Conservation (phyloP, 2,113 vertebrate genomes). For the Leptobrachium ailaonicum region DNA sequence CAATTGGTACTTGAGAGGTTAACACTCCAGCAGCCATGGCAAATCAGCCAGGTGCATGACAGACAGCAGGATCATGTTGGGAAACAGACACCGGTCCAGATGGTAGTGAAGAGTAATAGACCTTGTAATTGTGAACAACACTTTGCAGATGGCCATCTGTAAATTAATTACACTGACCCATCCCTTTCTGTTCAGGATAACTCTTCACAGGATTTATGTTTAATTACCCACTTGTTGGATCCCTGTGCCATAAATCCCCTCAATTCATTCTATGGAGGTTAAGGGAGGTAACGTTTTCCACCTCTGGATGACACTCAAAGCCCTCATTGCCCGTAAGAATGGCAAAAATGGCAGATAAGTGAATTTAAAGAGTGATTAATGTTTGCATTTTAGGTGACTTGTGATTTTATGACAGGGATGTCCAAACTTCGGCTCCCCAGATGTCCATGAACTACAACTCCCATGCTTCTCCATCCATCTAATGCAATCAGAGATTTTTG, state of each 20-base stretch:
- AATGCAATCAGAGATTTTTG: too few species aligned
- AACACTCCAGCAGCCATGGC: neutral
- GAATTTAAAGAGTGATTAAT: neutral
- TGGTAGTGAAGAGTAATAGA: slow-evolving; percentile 42
- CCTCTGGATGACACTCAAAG: neutral
- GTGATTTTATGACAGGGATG: too few species aligned
- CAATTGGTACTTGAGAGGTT: neutral
- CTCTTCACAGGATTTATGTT: too few species aligned
- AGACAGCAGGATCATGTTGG: slow-evolving; percentile 20
- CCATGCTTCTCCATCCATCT: too few species aligned
- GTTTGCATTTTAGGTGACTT: too few species aligned
- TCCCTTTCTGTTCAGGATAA: neutral
- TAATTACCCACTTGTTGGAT: too few species aligned
- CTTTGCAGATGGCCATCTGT: slow-evolving; percentile 24
- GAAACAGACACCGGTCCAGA: slow-evolving; percentile 42
- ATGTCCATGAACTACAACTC: too few species aligned
- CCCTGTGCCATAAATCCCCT: too few species aligned
- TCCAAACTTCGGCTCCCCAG: too few species aligned
- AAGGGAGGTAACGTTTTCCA: neutral
- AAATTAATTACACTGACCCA: slow-evolving; percentile 31
- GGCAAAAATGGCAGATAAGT: neutral
- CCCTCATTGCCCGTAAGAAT: neutral
- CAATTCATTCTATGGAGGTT: too few species aligned
- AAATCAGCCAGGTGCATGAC: slow-evolving; percentile 7
- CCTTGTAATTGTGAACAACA: slow-evolving; percentile 24